Evolutionary conservation across 2,113 vertebrate species (phyloP), one percentile per base, ranked within the genome.

Genomic region (Nyctibius bracteatus): DNA sequence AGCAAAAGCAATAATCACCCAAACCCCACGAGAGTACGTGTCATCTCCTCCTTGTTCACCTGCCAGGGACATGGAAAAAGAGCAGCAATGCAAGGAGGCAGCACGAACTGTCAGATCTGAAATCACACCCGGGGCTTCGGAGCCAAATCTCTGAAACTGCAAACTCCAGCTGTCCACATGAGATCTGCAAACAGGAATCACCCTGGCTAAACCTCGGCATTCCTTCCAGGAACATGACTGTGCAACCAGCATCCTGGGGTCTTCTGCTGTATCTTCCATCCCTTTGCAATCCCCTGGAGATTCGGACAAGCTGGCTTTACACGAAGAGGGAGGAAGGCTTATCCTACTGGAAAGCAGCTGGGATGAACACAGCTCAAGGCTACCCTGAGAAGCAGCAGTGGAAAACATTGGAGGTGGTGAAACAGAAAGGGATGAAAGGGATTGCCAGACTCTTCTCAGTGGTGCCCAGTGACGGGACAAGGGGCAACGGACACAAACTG

Each of bases 31-130:
- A 81, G 21, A 52, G 1, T 18, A 16, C 0, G 0, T 86, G 61
- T 52, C 75, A 71, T 59, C 47, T 81, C 25, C 31, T 88, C 46
- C 72, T 81, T 75, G 51, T 91, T 91, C 81, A 95, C 89, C 88
- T 92, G 78, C 86, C 84, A 93, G 74, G 61, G 41, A 79, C 47
- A 25, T 22, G 66, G 84, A 65, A 92, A 95, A 82, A 0, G 17
- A 94, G 63, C 55, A 88, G 81, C n/a, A 81, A 5, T 28, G 62
- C 57, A 70, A 15, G 72, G 59, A 86, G 39, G 46, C 55, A 88
- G 77, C 83, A 58, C 0, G 0, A 68, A 17, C 25, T 63, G 27
- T 17, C 23, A 13, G 68, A 51, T 75, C 51, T 78, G 27, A 88
- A 94, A 75, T 75, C 65, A 75, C 65, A 84, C 10, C 19, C 13